Base-by-base conservation (phyloP, 2,797 vertebrate species). In the Coendou prehensilis region DNA sequence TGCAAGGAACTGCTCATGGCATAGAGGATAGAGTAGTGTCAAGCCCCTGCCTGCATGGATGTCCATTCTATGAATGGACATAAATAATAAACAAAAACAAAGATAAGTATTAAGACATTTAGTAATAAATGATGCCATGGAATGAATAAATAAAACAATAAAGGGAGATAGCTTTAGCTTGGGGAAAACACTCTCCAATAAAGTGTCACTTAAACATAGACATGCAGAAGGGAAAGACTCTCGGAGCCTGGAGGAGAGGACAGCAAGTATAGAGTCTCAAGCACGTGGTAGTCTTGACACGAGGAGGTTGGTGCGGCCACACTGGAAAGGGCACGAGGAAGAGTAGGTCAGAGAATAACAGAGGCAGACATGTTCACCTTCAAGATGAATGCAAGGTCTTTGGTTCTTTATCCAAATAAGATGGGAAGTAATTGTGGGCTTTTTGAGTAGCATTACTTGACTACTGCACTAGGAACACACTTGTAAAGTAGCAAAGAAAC, bases 201-300 rank as follows among this genome's bases (percentile, higher is more conserved):
- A 75, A 94, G 14, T 54, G 56, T 15, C 41, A 57, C 22, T 89
- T 86, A 71, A 82, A 37, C 47, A 75, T 67, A 52, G 41, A 69
- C 13, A 30, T 90, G n/a, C n/a, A 52, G 33, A 80, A 89, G n/a
- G 1, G 57, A 45, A 87, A 86, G 37, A 22, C 13, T 0, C 28
- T n/a, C 23, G 57, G 78, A 52, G 0, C 28, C 37, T 61, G 6
- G n/a, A 23, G 20, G 22, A 54, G 2, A 88, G 23, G 64, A 33
- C 3, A 26, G 8, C 33, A 79, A 61, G 33, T 56, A 10, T 2
- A 50, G 41, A 83, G 8, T 23, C 47, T 9, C 4, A 4, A 47
- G 33, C 9, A 11, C 6, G 10, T 0, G 3, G 1, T 30, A 11
- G 10, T 52, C 3, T 47, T 4, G 3, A 26, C 37, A 28, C 30